phyloP scores from a whole-genome alignment of 2,113 vertebrate genomes.

The Macrotus californicus region DNA sequence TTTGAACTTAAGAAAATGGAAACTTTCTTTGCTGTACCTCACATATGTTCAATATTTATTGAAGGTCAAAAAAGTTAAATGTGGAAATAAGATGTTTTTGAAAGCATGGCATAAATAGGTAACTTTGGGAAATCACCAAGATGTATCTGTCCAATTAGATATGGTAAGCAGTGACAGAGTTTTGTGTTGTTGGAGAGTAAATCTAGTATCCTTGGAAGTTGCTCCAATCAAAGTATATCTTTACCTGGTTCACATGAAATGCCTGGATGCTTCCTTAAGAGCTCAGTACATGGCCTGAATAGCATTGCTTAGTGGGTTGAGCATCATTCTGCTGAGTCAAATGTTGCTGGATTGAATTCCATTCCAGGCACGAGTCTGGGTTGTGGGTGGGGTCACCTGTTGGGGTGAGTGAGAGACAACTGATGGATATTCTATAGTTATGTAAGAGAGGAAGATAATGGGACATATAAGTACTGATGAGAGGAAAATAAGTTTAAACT shows the following conservation, averaged over 20 bases:
- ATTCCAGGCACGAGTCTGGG: too few species aligned
- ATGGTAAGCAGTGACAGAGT: background rate
- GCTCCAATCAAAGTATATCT: background rate
- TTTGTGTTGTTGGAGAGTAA: background rate
- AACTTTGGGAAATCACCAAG: constrained; percentile 48
- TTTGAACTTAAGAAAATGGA: constrained; percentile 38
- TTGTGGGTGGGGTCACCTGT: too few species aligned
- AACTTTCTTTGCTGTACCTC: constrained; percentile 49
- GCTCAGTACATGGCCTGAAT: background rate
- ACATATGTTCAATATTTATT: constrained; percentile 46
- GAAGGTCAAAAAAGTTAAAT: constrained; percentile 56
- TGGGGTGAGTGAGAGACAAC: too few species aligned
- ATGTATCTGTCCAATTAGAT: constrained; percentile 30
- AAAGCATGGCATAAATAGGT: constrained; percentile 54
- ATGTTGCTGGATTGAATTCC: too few species aligned
- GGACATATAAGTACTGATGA: background rate
- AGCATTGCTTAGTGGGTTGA: too few species aligned
- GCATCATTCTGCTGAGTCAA: too few species aligned
- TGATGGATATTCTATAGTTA: background rate
- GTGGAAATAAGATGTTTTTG: constrained; percentile 58
- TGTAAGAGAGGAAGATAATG: background rate
- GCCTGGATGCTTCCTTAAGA: background rate
- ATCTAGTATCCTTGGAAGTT: background rate
- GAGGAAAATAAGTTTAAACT: background rate
- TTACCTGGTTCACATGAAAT: background rate